Evolutionary conservation across 2,113 vertebrate species (phyloP), one percentile per base, ranked within the genome.

Genomic region (Odobenus rosmarus): DNA sequence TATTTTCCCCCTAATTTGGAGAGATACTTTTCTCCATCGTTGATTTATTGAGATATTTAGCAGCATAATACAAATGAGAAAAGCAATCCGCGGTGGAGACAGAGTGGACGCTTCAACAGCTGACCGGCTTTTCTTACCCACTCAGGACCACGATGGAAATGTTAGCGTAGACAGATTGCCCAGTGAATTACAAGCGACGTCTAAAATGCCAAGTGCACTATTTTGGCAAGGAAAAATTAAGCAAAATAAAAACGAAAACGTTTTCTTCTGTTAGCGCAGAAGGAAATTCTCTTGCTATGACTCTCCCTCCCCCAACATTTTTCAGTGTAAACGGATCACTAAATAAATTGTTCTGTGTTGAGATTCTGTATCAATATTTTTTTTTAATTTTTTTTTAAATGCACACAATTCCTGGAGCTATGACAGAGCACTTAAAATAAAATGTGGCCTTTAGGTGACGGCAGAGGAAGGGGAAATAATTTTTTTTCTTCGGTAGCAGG

Each of bases 321-420:
- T 95, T 97, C 89, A 97, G 5, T 69, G 81, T 96, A 95, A 99
- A 96, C 96, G 95, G 96, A 97, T 98, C 95, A 94, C 98, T 94
- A 98, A 96, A 92, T 97, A 98, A 98, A 98, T 97, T 59, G 39
- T 95, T 97, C 95, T 71, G 88, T 95, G 95, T 93, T 97, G 93
- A 97, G 98, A 98, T 98, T 98, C 98, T 97, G 82, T 98, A 98
- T 98, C 98, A 97, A 97, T 98, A 96, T 98, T 98, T 98, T 98
- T 46, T 42, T 46, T 46, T 46, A 46, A 94, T 98, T 94, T 98
- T 98, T 98, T 98, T 98, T 97, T 98, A 98, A 98, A 98, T 96
- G 97, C 95, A 97, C 90, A 92, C 94, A 96, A 97, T 98, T 98
- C 96, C 83, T 95, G 96, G 96, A 98, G 97, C 98, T 98, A 90